Evolutionary conservation across 2,113 vertebrate genomes (phyloP), one percentile per base, ranked within the genome.

Genomic region (Mirza zaza): DNA sequence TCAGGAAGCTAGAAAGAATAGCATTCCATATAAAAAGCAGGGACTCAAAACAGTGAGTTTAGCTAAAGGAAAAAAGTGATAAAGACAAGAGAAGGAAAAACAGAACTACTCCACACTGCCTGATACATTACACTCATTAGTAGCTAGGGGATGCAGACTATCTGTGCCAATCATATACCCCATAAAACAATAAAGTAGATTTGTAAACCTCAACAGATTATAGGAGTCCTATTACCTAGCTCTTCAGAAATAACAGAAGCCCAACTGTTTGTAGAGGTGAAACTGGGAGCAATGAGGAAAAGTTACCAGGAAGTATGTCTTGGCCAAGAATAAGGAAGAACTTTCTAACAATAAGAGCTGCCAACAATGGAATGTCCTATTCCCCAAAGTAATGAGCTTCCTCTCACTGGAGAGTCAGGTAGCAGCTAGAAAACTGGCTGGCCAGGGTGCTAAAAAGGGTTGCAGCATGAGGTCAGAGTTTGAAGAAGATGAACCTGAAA

Each of bases 301-400:
- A 94, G 61, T 68, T 86, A 94, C 61, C 94, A 86, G 88, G 94
- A 97, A 97, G 86, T 89, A n/a, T 95, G 45, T 97, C 57, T 95
- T 97, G 96, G 95, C 91, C 42, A 82, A 91, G 91, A 82, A 29
- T 52, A 80, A 94, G 68, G 91, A 94, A 96, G 89, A 90, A 65
- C 92, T 96, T 95, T 94, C 93, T 97, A 93, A 96, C 82, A 91
- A 32, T 92, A 73, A 96, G 34, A 91, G 34, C 61, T 96, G 42
- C 89, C 48, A 75, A 88, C 93, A 93, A 15, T 94, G 82, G 86
- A 89, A 89, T 96, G 82, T 82, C 73, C 67, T 76, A 8, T 68
- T 96, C 88, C 67, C 82, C 82, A 77, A 39, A 87, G 57, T 82
- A 90, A 94, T 75, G 86, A 29, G 48, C 45, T 94, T 93, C 88